Base-by-base conservation (phyloP, 2,888 invertebrate species). In the Lasiommata megera region DNA sequence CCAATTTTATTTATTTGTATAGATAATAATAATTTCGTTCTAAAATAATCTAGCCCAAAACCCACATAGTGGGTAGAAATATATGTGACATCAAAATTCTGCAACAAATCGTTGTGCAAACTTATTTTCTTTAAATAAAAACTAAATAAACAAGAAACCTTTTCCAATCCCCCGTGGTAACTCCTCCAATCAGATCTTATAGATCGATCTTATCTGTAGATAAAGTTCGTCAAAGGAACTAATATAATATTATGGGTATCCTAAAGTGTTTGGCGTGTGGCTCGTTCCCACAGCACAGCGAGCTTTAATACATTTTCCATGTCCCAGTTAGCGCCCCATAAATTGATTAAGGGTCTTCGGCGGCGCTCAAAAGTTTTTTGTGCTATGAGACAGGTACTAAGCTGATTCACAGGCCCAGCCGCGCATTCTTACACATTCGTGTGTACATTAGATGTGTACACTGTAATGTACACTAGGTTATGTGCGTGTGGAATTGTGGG, bases 291-390 rank as follows among this genome's bases (percentile, higher is more conserved):
- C 86, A 84, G 76, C 89, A 88, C 86, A 84, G 76, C 73, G 73
- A 66, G 79, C 83, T 83, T 87, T 90, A 90, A 89, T 88, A 88
- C 89, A 88, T 87, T 89, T 89, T 90, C 84, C 88, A 77, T 90
- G 89, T 90, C 84, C 84, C 84, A 89, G 86, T 90, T 90, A 90
- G 89, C 89, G 88, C 88, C 84, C 79, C 86, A 88, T 89, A 89
- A 90, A 90, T 90, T 89, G 88, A 89, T 88, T 88, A 86, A 81
- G 85, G 86, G 80, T 77, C 79, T 70, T 82, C 85, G 84, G 82
- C 84, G 81, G 77, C 79, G 80, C 76, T 77, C 84, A 80, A 77
- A 79, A 77, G 79, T 82, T 86, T 89, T 85, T 88, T 87, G 77
- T 82, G 74, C 69, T 64, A 66, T 68, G 77, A 74, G 75, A 77